Base-by-base conservation (phyloP, 2,113 vertebrate species). In the Aplodontia rufa region DNA sequence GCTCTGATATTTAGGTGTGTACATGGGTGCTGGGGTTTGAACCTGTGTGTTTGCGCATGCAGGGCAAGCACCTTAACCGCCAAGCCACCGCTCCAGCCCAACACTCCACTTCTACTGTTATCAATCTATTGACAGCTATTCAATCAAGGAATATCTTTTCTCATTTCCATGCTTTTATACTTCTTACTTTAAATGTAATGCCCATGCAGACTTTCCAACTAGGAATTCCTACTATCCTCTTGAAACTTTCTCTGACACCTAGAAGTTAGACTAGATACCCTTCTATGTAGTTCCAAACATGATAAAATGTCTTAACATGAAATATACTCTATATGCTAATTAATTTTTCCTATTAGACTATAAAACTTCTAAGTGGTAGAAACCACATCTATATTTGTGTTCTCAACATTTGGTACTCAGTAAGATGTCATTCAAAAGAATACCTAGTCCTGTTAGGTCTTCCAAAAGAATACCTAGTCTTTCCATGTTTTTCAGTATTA, bases 401-500 rank as follows among this genome's bases (percentile, higher is more conserved):
- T 40, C 55, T 87, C 28, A 64, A 80, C 16, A 95, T 79, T 55
- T 64, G 79, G 32, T 76, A 91, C 13, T 95, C 26, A 92, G 26
- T 85, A 64, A n/a, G 9, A 35, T 58, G 40, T 80, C 66, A 78
- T 51, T n/a, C n/a, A 24, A 93, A 93, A 72, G 20, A 90, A 30
- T 75, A 88, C 71, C 47, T 87, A 76, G 4, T 83, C 79, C n/a
- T n/a, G n/a, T n/a, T n/a, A n/a, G n/a, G n/a, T n/a, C n/a, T n/a
- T n/a, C n/a, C n/a, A 24, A 93, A 93, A 72, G 20, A 90, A 30
- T 75, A 88, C 71, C 47, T 87, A 76, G 4, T 83, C 79, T 72
- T 80, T 93, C 72, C 71, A 87, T 88, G 60, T 76, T 93, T 87
- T 87, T 80, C 51, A 53, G n/a, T 93, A 94, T 81, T 84, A 86